These are phyloP conservation scores for Drosophila mimica DNA, from an alignment of 2,888 invertebrate species.

Conservation along the genomic window DNA sequence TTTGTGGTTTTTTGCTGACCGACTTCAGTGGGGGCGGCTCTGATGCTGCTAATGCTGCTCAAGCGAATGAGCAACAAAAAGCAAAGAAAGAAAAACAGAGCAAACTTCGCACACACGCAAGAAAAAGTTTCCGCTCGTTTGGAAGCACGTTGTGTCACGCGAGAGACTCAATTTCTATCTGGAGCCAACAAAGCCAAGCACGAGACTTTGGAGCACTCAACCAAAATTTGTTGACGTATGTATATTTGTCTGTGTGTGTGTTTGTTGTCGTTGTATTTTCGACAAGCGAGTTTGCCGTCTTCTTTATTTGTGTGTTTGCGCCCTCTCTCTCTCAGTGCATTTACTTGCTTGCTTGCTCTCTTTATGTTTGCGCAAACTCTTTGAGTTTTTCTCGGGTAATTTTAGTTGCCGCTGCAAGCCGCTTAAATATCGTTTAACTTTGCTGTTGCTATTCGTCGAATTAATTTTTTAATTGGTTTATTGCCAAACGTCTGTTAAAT, in stretches of 20 bases:
- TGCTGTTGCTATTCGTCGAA: conserved; percentile 24
- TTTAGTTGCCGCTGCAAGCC: conserved; percentile 26
- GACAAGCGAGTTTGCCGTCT: conserved; percentile 41
- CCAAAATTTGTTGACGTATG: conserved; percentile 39
- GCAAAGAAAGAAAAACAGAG: conserved; percentile 68
- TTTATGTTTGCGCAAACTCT: conserved; percentile 66
- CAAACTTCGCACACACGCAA: conserved; percentile 42
- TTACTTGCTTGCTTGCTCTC: conserved; percentile 28
- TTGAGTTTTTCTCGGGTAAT: conserved; percentile 37
- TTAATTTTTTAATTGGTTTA: conserved; percentile 44
- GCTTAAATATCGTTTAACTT: conserved; percentile 27
- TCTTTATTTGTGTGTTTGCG: conserved; percentile 29
- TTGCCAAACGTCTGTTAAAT: conserved; percentile 27
- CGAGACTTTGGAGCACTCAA: conserved; percentile 62
- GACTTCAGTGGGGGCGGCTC: conserved; percentile 40
- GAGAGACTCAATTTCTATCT: conserved; percentile 79
- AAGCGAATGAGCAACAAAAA: conserved; percentile 60
- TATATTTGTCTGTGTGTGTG: conserved; percentile 14
- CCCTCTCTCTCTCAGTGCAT: conserved; percentile 43
- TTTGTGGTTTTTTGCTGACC: conserved; percentile 34
- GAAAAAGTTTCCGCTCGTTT: conserved; percentile 75
- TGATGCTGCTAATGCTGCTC: conserved; percentile 39
- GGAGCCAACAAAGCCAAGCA: conserved; percentile 49
- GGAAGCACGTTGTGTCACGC: conserved; percentile 76
- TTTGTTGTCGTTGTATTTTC: conserved; percentile 29